A percentile compares a stretch with the other conserved stretches of the same genome.
These are phyloP conservation scores for Epinotia demarniana DNA, from an alignment of 2,888 invertebrate genomes.

Conservation along the genomic window DNA sequence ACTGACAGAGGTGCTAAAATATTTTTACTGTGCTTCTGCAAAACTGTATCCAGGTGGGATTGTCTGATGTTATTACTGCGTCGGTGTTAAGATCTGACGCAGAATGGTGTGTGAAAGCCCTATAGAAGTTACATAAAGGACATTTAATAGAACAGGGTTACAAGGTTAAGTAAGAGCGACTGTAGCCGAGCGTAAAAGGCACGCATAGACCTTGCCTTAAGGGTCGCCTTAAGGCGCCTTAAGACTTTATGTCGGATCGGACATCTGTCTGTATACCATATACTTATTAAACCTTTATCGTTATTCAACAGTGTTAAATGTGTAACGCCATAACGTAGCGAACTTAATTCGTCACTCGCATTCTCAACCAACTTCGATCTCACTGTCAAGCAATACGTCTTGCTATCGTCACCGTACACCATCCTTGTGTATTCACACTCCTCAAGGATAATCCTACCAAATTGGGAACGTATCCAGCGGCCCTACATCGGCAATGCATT, in stretches of 20 bases:
- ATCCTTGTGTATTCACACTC: background rate
- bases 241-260: no score
- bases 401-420: background rate
- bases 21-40: background rate
- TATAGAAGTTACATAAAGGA: background rate
- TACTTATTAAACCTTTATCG: no score
- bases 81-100: constrained; percentile 8
- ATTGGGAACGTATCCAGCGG: constrained; percentile 23
- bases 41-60: constrained; percentile 1
- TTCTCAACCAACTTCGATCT: background rate
- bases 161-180: no score
- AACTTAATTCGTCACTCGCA: background rate
- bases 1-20: background rate
- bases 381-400: background rate
- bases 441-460: constrained; percentile 15
- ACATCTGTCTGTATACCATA: no score
- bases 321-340: background rate
- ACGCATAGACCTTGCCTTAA: no score
- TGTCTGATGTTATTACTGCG: constrained; percentile 33
- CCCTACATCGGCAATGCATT: constrained; percentile 3
- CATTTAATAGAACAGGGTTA: background rate
- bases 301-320: background rate
- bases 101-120: background rate
- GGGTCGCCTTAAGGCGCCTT: no score
- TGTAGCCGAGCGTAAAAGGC: no score